Evolutionary conservation across 1,140 invertebrate genomes (phyloP).

Genomic region (Neocloeon triangulifer): DNA sequence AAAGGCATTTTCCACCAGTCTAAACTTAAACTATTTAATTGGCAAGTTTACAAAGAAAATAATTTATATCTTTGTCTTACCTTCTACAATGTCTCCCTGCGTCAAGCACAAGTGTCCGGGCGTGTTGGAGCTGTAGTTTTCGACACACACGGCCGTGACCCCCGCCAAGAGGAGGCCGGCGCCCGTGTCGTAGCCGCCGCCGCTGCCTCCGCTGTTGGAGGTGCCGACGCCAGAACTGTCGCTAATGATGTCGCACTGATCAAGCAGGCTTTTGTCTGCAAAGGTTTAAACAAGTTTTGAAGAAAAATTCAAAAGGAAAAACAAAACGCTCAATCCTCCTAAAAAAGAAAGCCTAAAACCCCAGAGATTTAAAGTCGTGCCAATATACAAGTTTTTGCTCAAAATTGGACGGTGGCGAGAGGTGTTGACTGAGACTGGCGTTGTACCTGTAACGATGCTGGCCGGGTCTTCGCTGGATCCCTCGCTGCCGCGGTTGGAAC

Average conservation of each 20-base stretch:
- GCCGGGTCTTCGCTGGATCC: conserved; percentile 62
- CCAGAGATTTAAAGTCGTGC: too few species aligned
- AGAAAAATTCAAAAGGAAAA: too few species aligned
- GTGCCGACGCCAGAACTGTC: conserved; percentile 78
- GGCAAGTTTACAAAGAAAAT: too few species aligned
- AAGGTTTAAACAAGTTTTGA: too few species aligned
- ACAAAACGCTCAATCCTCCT: too few species aligned
- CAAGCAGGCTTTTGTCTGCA: conserved; percentile 67
- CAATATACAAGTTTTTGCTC: too few species aligned
- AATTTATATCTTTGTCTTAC: too few species aligned
- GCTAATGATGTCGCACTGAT: conserved; percentile 70
- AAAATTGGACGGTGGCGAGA: too few species aligned
- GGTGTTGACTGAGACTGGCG: too few species aligned
- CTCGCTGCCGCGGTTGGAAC: conserved; percentile 37
- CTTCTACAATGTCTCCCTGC: conserved; percentile 78
- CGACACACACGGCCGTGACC: conserved; percentile 55
- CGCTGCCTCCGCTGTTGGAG: conserved; percentile 37
- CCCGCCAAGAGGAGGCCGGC: not conserved
- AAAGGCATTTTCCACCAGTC: too few species aligned
- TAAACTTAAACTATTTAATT: too few species aligned
- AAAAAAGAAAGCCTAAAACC: too few species aligned
- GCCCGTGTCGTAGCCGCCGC: not conserved
- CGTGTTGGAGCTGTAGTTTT: conserved; percentile 47
- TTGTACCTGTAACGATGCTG: conserved; percentile 77
- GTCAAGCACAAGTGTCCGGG: conserved; percentile 55